Base-by-base conservation (phyloP, 2,797 vertebrate genomes). In the Lutjanus campechanus region DNA sequence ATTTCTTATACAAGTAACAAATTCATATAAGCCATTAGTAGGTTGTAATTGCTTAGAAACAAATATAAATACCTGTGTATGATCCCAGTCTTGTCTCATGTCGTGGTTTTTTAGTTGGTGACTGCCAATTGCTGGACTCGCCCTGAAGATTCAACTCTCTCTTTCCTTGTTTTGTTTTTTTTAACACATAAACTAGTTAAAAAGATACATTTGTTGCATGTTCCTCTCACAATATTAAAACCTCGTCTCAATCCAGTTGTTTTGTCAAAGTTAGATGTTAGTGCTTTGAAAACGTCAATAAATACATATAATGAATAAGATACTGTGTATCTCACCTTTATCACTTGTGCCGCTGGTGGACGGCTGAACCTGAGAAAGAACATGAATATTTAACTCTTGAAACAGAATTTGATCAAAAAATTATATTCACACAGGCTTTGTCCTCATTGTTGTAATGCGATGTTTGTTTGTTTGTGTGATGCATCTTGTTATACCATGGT, bases 291-390 rank as follows among this genome's bases (percentile, higher is more conserved):
- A 7, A 44, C 9, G 12, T 17, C n/a, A 58, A n/a, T 36, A 36
- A 36, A 5, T 29, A 11, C 20, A 41, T 58, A 1, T 51, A 59
- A 46, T 60, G 5, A 25, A 11, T 63, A 17, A 58, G 1, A 58
- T 13, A 13, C 1, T 51, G 2, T 36, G 19, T 53, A 25, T 41
- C 63, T 72, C 50, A 89, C 83, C 78, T 63, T 20, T 58, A 19
- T 19, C 12, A 19, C 7, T 69, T 68, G 11, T 25, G 25, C 11
- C 46, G 46, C 50, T 70, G 43, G 65, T 73, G 1, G 69, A 70
- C 10, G 69, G 73, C 8, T 9, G 29, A 63, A 51, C 59, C 88
- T 89, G 22, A 50, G n/a, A 12, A 77, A 66, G 10, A 81, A 65
- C 0, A 68, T 20, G 22, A 53, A 71, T 29, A 10, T 51, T 17